phyloP scores from a whole-genome alignment of 2,113 vertebrate genomes.

The Sorex araneus region DNA sequence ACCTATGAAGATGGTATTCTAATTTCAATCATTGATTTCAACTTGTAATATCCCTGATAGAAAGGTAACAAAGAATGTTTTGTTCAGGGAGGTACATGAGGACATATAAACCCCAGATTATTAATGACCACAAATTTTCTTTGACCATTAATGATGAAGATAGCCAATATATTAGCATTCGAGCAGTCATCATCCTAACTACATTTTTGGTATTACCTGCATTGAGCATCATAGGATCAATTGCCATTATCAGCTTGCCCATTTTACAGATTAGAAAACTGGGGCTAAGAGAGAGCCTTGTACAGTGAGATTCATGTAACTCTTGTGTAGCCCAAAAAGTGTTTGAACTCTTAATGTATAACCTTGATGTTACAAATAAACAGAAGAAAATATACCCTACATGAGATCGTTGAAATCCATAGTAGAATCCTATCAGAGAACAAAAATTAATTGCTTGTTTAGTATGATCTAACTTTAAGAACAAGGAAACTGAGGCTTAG shows the following conservation, averaged over 20 bases:
- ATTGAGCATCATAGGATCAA: background rate
- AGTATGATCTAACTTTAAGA: constrained; percentile 28
- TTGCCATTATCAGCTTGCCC: background rate
- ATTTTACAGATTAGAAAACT: constrained; percentile 38
- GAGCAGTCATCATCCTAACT: background rate
- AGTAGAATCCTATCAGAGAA: background rate
- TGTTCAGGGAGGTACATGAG: background rate
- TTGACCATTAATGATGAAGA: background rate
- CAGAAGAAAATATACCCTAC: background rate
- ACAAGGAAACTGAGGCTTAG: background rate
- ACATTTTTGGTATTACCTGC: background rate
- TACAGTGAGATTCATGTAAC: background rate
- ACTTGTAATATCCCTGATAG: constrained; percentile 45
- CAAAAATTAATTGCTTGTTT: background rate
- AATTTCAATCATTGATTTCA: constrained; percentile 18
- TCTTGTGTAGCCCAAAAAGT: background rate
- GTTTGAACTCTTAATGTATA: background rate
- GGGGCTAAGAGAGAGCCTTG: background rate
- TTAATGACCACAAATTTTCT: background rate
- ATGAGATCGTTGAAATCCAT: background rate
- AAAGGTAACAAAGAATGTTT: background rate
- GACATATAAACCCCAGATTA: background rate
- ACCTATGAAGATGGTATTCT: constrained; percentile 55
- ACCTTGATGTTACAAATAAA: background rate
- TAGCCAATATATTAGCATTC: background rate